phyloP scores from a whole-genome alignment of 2,797 vertebrate species.

The Sternarchorhynchus goeldii region DNA sequence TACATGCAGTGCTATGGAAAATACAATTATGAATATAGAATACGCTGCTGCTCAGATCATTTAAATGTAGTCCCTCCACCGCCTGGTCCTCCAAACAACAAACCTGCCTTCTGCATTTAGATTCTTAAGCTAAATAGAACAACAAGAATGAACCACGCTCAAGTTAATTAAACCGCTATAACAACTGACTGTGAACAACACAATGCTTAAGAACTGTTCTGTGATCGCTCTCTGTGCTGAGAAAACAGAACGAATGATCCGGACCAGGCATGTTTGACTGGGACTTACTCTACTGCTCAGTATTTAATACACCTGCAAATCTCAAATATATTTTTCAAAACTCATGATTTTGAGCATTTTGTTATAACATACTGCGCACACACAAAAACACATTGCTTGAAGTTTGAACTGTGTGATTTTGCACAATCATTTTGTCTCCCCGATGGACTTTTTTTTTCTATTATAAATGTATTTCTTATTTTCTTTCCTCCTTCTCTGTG shows the following conservation, averaged over 20 bases:
- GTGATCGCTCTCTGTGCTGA: constrained; percentile 24
- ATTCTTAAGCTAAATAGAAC: constrained; percentile 8
- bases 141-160: constrained; percentile 9
- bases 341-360: too few relatives aligned
- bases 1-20: too few relatives aligned
- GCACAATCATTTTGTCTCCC: background rate
- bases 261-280: constrained; percentile 29
- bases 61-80: background rate
- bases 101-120: background rate
- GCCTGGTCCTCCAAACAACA: background rate
- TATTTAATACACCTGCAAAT: too few relatives aligned
- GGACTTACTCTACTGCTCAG: background rate
- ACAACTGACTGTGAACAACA: background rate
- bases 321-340: too few relatives aligned
- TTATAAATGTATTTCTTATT: constrained; percentile 9
- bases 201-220: constrained; percentile 11
- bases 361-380: too few relatives aligned
- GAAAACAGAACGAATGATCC: constrained; percentile 27
- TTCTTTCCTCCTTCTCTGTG: background rate
- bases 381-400: too few relatives aligned
- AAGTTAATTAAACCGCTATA: constrained; percentile 2
- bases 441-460: background rate
- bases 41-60: background rate
- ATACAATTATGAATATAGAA: background rate
- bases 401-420: background rate